Evolutionary conservation across 2,113 vertebrate species (phyloP), one percentile per base, ranked within the genome.

Genomic region (Cariama cristata): DNA sequence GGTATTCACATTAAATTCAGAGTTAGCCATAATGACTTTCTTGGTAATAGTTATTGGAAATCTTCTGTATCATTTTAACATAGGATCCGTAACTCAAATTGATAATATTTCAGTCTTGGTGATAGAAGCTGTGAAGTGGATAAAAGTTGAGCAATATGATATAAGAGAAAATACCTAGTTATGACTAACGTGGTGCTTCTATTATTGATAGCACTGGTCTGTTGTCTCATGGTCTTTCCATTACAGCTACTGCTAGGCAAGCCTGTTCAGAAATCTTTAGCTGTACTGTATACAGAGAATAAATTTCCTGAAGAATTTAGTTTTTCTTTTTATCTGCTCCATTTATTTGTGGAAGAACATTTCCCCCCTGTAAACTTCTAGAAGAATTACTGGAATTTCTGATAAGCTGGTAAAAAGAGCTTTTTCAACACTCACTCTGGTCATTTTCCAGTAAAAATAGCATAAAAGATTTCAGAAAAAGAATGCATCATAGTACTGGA

Each of bases 321-420:
- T 23, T 96, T 91, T 92, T 76, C 56, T 69, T 82, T 95, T 71
- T 96, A 44, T 93, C 87, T 95, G 13, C 42, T 96, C 85, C 49
- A 68, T 92, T 79, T 71, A 72, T 68, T 87, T 85, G 49, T 56
- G 45, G 85, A 94, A 75, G 91, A 74, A 66, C 9, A 64, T 53
- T 87, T 93, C 8, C 30, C 53, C 53, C 32, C 66, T 74, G 35
- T 96, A 90, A 97, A 91, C 44, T 28, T 87, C 40, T 86, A 30
- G 89, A 94, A 85, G 93, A 97, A 97, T 93, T 88, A 79, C 38
- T 94, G 85, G 55, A 91, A 94, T 96, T 87, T 96, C 50, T 89
- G 62, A 96, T 94, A 94, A 97, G 92, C 30, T 76, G 86, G 44
- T 74, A 55, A 42, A 91, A 88, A 81, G 33, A 49, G 22, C 28